Base-by-base conservation (phyloP, 30 jellyfish, hydroid and myxozoan species). In the Catostylus mosaicus region DNA sequence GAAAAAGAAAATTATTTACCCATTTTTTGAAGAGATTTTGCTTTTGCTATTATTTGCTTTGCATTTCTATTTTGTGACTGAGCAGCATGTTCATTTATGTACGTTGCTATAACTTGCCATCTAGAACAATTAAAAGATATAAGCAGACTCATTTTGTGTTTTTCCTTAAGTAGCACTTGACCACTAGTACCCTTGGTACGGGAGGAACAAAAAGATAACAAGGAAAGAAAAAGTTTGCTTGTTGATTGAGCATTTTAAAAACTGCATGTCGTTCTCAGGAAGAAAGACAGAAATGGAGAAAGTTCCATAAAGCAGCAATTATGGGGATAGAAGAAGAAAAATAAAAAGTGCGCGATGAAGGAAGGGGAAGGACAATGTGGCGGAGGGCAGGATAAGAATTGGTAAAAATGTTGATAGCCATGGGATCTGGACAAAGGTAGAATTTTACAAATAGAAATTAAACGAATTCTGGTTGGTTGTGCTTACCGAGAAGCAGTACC, bases 91-190 rank as follows among this genome's bases (percentile, higher is more conserved):
- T 92, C 98, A 73, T 92, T 92, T 45, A 92, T 92, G 83, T 92
- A 92, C 61, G 74, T 82, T 36, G 96, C 96, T 3, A 92, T 92
- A 30, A 92, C 98, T 63, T 88, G 96, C 97, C 97, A 87, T 61
- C 98, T 77, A 29, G 0, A 59, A 37, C 63, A 50, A 50, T 5
- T 3, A n/a, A n/a, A n/a, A n/a, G n/a, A n/a, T n/a, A n/a, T n/a
- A n/a, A n/a, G n/a, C n/a, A n/a, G n/a, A n/a, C n/a, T n/a, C n/a
- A n/a, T n/a, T n/a, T n/a, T n/a, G n/a, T n/a, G n/a, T n/a, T n/a
- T n/a, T n/a, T n/a, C n/a, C n/a, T n/a, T n/a, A n/a, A n/a, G n/a
- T n/a, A n/a, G n/a, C n/a, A n/a, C n/a, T n/a, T n/a, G n/a, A n/a
- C n/a, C n/a, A n/a, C n/a, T n/a, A n/a, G n/a, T n/a, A n/a, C n/a